Conservation (phyloP, 2,888 invertebrate species). For the Onchidella celtica region DNA sequence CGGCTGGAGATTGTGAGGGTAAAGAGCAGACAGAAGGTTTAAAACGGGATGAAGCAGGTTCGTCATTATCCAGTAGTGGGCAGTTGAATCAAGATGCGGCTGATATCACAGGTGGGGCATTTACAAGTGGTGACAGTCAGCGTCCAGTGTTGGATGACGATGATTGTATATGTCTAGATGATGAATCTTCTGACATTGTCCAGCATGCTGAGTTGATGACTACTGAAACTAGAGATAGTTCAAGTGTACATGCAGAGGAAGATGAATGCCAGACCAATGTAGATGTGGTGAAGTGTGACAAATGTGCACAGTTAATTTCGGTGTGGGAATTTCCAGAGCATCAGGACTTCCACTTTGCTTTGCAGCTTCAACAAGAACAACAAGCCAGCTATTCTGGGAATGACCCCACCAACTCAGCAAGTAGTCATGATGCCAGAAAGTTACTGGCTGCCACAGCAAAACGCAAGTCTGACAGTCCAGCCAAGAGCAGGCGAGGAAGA, state of each 20-base stretch:
- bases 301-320: constrained; percentile 86
- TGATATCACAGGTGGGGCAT: too few relatives aligned
- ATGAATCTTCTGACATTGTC: too few relatives aligned
- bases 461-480: constrained; percentile 13
- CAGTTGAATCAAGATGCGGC: too few relatives aligned
- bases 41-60: too few relatives aligned
- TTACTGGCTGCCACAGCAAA: background rate
- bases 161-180: too few relatives aligned
- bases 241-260: background rate
- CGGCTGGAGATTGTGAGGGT: too few relatives aligned
- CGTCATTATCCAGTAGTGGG: too few relatives aligned
- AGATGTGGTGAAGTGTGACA: constrained; percentile 82
- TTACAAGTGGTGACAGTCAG: too few relatives aligned
- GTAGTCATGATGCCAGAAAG: background rate
- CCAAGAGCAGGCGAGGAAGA: background rate
- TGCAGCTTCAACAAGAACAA: constrained; percentile 82
- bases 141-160: too few relatives aligned
- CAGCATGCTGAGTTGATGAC: too few relatives aligned
- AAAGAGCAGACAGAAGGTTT: too few relatives aligned
- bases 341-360: constrained; percentile 91
- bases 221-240: background rate
- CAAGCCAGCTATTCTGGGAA: background rate
- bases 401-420: background rate
- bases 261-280: background rate
- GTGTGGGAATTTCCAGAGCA: constrained; percentile 87